Evolutionary conservation across 2,797 vertebrate genomes (phyloP).

Genomic region (Sternotherus odoratus): DNA sequence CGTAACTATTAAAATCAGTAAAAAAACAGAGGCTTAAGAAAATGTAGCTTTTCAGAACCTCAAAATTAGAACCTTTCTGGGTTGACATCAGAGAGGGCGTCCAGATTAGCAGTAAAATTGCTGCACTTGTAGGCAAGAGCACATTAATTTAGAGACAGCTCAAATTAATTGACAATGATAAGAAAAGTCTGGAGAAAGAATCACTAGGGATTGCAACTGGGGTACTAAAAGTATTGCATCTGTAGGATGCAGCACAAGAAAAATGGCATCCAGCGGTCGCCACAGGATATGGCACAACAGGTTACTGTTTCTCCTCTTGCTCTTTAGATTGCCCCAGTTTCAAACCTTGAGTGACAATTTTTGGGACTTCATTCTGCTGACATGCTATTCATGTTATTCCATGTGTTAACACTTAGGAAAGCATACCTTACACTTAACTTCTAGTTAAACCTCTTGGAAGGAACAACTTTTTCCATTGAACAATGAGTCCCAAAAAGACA

Average conservation of each 20-base stretch:
- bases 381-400: accelerated
- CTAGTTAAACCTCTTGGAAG: background rate
- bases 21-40: conserved; percentile 13
- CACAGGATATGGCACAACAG: background rate
- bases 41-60: conserved; percentile 2
- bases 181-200: conserved; percentile 22
- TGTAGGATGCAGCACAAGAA: conserved; percentile 1
- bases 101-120: background rate
- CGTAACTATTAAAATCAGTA: background rate
- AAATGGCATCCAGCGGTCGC: conserved; percentile 11
- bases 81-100: background rate
- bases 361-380: background rate
- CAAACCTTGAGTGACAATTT: background rate
- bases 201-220: background rate
- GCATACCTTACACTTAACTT: background rate
- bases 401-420: background rate
- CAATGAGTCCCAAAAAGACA: background rate
- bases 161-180: conserved; percentile 8
- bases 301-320: background rate
- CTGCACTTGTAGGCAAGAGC: background rate
- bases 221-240: background rate
- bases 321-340: background rate
- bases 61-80: conserved; percentile 4
- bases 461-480: background rate
- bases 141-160: conserved; percentile 23